Percentiles rank a stretch among this genome's conserved stretches.
These are phyloP conservation scores for Falco naumanni DNA, from an alignment of 2,797 vertebrate species.

Conservation along the genomic window DNA sequence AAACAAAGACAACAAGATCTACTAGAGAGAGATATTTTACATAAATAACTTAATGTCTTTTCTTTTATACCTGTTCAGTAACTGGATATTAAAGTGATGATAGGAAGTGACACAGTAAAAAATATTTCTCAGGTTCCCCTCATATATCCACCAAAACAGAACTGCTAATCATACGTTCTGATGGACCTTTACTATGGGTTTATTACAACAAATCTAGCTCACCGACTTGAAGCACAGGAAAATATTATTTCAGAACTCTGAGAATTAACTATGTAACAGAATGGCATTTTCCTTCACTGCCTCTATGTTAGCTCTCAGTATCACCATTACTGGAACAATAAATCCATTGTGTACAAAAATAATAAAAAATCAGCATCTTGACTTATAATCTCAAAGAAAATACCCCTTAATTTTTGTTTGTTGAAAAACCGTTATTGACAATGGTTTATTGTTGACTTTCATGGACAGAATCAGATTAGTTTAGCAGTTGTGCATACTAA, in stretches of 20 bases:
- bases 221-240: neutral
- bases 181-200: neutral
- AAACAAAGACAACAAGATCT: neutral
- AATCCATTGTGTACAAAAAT: neutral
- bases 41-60: neutral
- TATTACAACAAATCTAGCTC: neutral
- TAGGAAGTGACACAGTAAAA: neutral
- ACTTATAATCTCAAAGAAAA: neutral
- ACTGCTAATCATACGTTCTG: neutral
- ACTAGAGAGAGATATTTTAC: neutral
- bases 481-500: neutral
- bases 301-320: neutral
- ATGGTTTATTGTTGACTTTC: neutral
- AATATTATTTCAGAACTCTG: neutral
- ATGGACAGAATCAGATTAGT: neutral
- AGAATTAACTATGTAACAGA: neutral
- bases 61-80: neutral
- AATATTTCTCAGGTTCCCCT: neutral
- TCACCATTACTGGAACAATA: neutral
- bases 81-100: neutral
- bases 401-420: neutral
- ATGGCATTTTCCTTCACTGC: neutral
- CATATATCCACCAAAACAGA: neutral
- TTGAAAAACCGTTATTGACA: neutral
- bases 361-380: neutral